phyloP scores from a whole-genome alignment of 2,113 vertebrate genomes.

The Erythrocercus mccallii region DNA sequence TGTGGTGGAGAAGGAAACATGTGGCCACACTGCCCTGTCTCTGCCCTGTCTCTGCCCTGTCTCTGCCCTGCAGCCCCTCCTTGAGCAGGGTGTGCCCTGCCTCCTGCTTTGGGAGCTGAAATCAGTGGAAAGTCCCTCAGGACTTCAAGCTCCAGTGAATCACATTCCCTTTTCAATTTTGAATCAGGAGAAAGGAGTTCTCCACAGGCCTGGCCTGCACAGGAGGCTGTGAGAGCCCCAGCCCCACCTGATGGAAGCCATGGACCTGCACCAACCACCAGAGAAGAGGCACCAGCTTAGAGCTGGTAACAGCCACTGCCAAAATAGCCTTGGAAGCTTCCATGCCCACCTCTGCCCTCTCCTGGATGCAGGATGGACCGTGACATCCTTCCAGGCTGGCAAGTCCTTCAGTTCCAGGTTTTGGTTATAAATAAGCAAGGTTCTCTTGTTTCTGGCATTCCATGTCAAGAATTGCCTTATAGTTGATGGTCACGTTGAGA shows the following conservation, averaged over 20 bases:
- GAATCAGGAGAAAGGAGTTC: background rate
- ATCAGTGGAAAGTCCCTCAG: background rate
- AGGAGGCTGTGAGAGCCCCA: background rate
- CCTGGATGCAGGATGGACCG: background rate
- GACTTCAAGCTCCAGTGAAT: background rate
- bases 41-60: background rate
- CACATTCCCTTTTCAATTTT: background rate
- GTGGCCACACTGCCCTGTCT: background rate
- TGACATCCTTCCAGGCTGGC: background rate
- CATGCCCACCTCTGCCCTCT: background rate
- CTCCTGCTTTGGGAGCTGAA: background rate
- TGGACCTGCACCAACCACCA: background rate
- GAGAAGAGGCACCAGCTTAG: background rate
- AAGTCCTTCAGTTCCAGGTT: background rate
- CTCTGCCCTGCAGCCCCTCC: background rate
- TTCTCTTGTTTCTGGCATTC: background rate
- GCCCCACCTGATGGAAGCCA: background rate
- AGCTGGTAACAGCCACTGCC: background rate
- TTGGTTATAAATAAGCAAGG: background rate
- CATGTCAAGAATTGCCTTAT: background rate
- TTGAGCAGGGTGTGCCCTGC: background rate
- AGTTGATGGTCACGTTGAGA: background rate
- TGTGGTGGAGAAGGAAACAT: rapidly evolving
- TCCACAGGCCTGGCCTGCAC: rapidly evolving
- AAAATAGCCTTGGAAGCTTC: background rate